Percentiles rank a stretch among this genome's conserved stretches.
These are phyloP conservation scores for Calcarius lapponicus DNA, from an alignment of 2,797 vertebrate genomes.

Conservation along the genomic window DNA sequence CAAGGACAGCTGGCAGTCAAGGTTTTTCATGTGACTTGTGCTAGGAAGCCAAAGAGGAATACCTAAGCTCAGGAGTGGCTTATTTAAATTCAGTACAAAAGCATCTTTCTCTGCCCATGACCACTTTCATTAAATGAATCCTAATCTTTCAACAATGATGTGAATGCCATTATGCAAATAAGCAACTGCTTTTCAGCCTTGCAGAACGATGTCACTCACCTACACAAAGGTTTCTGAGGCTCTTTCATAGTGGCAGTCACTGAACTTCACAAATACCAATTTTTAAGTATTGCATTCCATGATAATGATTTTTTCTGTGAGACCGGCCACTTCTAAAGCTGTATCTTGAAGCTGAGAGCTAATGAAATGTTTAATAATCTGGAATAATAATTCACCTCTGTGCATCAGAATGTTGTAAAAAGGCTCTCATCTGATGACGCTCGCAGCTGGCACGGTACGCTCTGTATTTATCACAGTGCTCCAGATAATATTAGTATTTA, in stretches of 20 bases:
- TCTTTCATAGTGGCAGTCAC: neutral
- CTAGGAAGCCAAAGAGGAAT: neutral
- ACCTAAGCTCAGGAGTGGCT: neutral
- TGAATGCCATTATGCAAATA: conserved; percentile 55
- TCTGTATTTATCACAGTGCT: conserved; percentile 47
- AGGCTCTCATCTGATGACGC: neutral
- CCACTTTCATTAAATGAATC: conserved; percentile 30
- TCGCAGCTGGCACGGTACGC: neutral
- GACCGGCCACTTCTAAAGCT: neutral
- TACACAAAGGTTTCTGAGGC: neutral
- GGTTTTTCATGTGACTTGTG: neutral
- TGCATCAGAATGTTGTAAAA: conserved; percentile 32
- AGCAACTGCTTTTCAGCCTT: conserved; percentile 26
- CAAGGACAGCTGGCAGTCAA: neutral
- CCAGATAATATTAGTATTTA: conserved; percentile 52
- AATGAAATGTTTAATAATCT: conserved; percentile 46
- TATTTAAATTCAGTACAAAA: conserved; percentile 16
- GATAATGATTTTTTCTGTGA: neutral
- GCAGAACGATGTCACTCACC: neutral
- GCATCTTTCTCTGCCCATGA: neutral
- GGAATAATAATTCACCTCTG: conserved; percentile 6
- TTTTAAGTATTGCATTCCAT: neutral
- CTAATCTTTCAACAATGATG: conserved; percentile 27
- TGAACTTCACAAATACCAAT: neutral
- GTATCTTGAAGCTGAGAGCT: neutral